A percentile compares a stretch with the other conserved stretches of the same genome.
These are phyloP conservation scores for Neogobius melanostomus DNA, from an alignment of 2,113 vertebrate genomes.

Conservation along the genomic window DNA sequence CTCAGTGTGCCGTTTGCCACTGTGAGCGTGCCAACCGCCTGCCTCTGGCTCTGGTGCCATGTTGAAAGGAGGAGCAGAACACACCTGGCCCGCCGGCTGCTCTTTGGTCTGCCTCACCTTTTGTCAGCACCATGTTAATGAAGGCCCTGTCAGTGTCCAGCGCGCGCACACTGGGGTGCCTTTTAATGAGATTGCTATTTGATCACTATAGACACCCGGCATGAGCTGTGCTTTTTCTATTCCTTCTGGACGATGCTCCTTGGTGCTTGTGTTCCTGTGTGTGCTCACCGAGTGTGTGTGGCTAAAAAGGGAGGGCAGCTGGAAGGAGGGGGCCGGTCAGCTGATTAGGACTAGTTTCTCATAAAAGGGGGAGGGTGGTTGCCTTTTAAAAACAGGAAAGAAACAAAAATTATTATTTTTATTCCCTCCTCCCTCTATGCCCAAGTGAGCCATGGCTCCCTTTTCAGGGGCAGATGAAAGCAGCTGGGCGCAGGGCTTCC, in stretches of 20 bases:
- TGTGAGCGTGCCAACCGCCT: slow-evolving; percentile 27
- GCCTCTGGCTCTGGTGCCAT: slow-evolving; percentile 58
- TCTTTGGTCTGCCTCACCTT: slow-evolving; percentile 81
- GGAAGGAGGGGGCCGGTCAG: slow-evolving; percentile 63
- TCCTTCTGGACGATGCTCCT: slow-evolving; percentile 53
- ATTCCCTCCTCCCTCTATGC: slow-evolving; percentile 60
- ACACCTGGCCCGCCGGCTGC: slow-evolving; percentile 79
- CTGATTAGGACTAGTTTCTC: slow-evolving; percentile 72
- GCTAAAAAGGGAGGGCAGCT: slow-evolving; percentile 35
- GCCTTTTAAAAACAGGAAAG: slow-evolving; percentile 47
- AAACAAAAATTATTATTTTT: slow-evolving; percentile 69
- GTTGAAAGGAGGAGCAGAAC: slow-evolving; percentile 71
- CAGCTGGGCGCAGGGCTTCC: slow-evolving; percentile 67
- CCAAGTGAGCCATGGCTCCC: slow-evolving; percentile 70
- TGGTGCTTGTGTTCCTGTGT: slow-evolving; percentile 34
- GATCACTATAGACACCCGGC: slow-evolving; percentile 75
- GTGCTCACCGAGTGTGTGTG: slow-evolving; percentile 34
- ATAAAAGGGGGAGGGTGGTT: slow-evolving; percentile 64
- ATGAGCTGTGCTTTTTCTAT: slow-evolving; percentile 55
- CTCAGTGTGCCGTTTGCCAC: slow-evolving; percentile 54
- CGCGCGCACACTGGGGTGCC: slow-evolving; percentile 67
- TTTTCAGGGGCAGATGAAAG: slow-evolving; percentile 85
- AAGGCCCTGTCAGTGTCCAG: slow-evolving; percentile 74
- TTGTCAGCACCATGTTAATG: slow-evolving; percentile 81
- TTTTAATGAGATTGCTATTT: slow-evolving; percentile 82